Evolutionary conservation across 2,113 vertebrate genomes (phyloP).

Genomic region (Conger conger): DNA sequence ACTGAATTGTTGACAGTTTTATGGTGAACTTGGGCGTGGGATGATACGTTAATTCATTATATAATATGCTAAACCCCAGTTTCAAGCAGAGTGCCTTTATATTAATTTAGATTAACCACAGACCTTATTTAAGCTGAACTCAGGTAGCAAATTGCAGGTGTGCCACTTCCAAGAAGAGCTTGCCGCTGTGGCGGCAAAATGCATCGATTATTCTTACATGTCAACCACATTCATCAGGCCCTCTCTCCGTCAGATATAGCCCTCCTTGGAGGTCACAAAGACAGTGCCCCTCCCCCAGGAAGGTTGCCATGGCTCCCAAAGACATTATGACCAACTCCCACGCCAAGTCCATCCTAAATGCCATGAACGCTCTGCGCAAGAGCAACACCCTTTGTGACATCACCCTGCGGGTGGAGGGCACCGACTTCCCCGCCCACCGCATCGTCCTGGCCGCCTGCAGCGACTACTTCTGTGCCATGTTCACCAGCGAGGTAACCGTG

Average conservation of each 20-base stretch:
- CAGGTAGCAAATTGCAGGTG: not conserved
- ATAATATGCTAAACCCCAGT: not conserved
- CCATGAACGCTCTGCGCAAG: conserved; percentile 95
- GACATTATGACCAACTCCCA: conserved; percentile 99
- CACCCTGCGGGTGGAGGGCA: conserved; percentile 90
- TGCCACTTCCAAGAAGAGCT: not conserved
- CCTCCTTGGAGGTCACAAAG: conserved; percentile 42
- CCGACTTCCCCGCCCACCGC: conserved; percentile 93
- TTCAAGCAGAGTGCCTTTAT: not conserved
- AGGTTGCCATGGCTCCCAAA: conserved; percentile 89
- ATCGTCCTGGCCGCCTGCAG: conserved; percentile 97
- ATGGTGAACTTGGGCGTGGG: not conserved
- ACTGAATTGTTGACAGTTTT: not conserved
- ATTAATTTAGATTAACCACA: not conserved
- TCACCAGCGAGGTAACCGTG: conserved; percentile 90
- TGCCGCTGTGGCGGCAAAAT: not conserved
- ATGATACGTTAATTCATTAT: not conserved
- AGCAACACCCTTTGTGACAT: conserved; percentile 97
- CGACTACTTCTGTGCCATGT: conserved; percentile 99
- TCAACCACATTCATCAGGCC: conserved; percentile 12
- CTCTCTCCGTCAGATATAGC: conserved; percentile 40
- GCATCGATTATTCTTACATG: not conserved
- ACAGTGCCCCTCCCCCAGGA: conserved; percentile 37
- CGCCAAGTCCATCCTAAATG: conserved; percentile 97
- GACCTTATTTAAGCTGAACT: not conserved